Evolutionary conservation across 2,113 vertebrate species (phyloP), one percentile per base, ranked within the genome.

Genomic region (Silurus meridionalis): DNA sequence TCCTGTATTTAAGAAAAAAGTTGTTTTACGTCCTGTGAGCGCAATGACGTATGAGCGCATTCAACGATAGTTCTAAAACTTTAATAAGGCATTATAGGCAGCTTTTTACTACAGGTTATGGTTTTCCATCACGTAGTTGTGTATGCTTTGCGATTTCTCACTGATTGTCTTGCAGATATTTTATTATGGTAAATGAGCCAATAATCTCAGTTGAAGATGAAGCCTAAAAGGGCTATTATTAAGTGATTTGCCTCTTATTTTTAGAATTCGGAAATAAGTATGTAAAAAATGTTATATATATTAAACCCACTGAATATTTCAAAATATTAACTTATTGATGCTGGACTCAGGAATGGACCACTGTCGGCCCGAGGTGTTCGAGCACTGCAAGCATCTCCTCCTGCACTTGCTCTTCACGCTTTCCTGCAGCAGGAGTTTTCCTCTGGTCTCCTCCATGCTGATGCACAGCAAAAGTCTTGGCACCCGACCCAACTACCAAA

Each of bases 301-400:
- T 37, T 37, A 37, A 46, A 46, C 67, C 19, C 71, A 13, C 19
- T 23, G 72, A 19, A 10, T 52, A 21, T 52, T 75, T 6, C 63
- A 15, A 25, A n/a, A 17, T 55, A 0, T 46, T 9, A 63, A 17
- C 28, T 7, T 46, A 37, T 46, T 58, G 50, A 69, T 10, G 6
- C 23, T 37, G n/a, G n/a, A 48, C 64, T 69, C 91, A 99, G 98
- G 98, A 89, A 94, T 99, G 93, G 98, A 99, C 91, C 98, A 99
- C 93, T 98, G 98, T 90, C 95, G 97, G 37, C 96, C 97, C 0
- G 98, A 99, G 93, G 98, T 99, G 86, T 99, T 99, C 89, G 97
- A 99, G 89, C 98, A 99, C 93, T 99, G 97, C 94, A 99, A 97
- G 89, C 97, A 96, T 58, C 93, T 99, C 82, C 94, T 99, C 14